Evolutionary conservation across 1,140 invertebrate genomes (phyloP).

Genomic region (Adoxophyes honmai): DNA sequence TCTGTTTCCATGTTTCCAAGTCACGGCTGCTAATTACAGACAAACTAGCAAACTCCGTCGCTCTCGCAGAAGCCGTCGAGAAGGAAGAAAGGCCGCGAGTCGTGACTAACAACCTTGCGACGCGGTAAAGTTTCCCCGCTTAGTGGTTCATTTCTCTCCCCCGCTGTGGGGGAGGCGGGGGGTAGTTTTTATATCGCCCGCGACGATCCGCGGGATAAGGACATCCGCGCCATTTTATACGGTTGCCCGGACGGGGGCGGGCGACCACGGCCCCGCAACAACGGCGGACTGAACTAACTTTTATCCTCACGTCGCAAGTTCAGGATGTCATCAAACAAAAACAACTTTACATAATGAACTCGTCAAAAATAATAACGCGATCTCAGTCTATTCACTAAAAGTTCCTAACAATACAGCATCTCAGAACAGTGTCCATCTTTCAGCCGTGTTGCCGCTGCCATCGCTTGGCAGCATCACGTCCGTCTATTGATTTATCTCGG

Average conservation of each 20-base stretch:
- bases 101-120: constrained; percentile 26
- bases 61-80: constrained; percentile 3
- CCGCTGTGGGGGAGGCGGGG: constrained; percentile 16
- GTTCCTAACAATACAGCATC: too few species aligned
- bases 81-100: constrained; percentile 21
- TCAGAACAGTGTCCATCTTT: too few species aligned
- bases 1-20: not conserved
- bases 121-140: constrained; percentile 11
- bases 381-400: too few species aligned
- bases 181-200: constrained; percentile 41
- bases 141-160: constrained; percentile 19
- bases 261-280: not conserved
- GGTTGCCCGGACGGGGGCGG: constrained; percentile 39
- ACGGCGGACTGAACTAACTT: not conserved
- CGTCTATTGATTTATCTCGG: too few species aligned
- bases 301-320: too few species aligned
- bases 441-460: too few species aligned
- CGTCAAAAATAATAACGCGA: too few species aligned
- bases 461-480: too few species aligned
- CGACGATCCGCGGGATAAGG: constrained; percentile 52
- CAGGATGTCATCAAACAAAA: too few species aligned
- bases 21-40: not conserved
- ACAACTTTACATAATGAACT: too few species aligned
- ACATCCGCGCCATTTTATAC: constrained; percentile 54
- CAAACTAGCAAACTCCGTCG: not conserved